Conservation (phyloP, 1,140 invertebrate species). For the Bombus balteatus region DNA sequence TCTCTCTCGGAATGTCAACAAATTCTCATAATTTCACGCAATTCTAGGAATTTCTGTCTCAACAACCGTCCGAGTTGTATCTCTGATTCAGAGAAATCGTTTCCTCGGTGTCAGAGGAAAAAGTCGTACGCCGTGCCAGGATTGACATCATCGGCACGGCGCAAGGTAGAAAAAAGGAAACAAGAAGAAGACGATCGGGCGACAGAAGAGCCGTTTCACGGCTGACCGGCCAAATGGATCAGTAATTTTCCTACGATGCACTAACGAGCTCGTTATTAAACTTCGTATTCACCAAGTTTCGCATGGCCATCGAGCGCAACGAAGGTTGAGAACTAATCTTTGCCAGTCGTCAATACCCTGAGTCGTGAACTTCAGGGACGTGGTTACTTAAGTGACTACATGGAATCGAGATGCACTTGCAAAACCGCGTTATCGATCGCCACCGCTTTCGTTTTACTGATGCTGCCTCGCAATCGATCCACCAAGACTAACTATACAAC, state of each 20-base stretch:
- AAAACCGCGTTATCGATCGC: neutral
- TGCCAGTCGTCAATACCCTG: neutral
- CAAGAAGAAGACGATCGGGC: neutral
- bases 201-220: constrained; percentile 9
- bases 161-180: neutral
- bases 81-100: neutral
- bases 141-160: neutral
- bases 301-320: constrained; percentile 2
- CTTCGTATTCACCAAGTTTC: constrained; percentile 27
- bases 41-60: neutral
- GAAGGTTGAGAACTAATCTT: constrained; percentile 30
- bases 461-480: neutral
- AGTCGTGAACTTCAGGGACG: constrained; percentile 51
- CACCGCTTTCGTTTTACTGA: neutral
- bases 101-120: neutral
- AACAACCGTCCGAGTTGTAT: neutral
- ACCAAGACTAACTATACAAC: neutral
- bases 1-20: too few relatives aligned
- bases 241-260: constrained; percentile 23
- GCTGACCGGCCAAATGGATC: constrained; percentile 32
- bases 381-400: constrained; percentile 1
- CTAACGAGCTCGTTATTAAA: constrained; percentile 34
- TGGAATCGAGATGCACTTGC: neutral
- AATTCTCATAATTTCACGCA: neutral
- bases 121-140: too few relatives aligned